A percentile compares a stretch with the other conserved stretches of the same genome.
phyloP scores from a whole-genome alignment of 2,113 vertebrate genomes.

The Chaetops frenatus region DNA sequence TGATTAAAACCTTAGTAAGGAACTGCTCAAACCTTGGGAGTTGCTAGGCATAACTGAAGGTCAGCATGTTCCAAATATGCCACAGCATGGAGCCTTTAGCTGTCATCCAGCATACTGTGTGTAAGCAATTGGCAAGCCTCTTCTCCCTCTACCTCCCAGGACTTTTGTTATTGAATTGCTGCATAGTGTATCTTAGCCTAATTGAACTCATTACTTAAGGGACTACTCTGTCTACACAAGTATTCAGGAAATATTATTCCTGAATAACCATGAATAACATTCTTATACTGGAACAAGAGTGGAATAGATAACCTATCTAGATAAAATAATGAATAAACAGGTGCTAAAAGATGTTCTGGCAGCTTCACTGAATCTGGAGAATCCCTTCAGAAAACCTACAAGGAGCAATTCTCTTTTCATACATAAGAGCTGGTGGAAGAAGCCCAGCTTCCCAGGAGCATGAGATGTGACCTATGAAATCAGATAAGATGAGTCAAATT shows the following conservation, averaged over 20 bases:
- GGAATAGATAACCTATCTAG: not conserved
- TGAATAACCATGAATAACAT: not conserved
- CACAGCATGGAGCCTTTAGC: conserved; percentile 23
- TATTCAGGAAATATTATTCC: conserved; percentile 27
- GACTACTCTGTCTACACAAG: conserved; percentile 19
- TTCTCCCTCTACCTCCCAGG: conserved; percentile 10
- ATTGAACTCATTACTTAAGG: conserved; percentile 49
- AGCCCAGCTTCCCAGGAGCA: not conserved
- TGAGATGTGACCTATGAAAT: not conserved
- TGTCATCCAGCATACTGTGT: conserved; percentile 22
- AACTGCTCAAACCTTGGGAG: not conserved
- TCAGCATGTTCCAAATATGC: conserved; percentile 38
- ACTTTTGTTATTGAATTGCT: conserved; percentile 46
- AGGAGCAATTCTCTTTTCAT: not conserved
- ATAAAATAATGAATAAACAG: not conserved
- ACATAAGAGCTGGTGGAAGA: not conserved
- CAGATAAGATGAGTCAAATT: not conserved
- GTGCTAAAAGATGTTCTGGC: not conserved
- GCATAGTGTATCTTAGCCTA: conserved; percentile 35
- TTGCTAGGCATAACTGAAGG: not conserved
- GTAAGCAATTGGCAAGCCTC: conserved; percentile 8
- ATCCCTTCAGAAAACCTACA: not conserved
- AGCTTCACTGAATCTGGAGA: not conserved
- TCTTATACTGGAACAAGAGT: not conserved
- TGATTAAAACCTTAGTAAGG: conserved; percentile 10